Conservation (phyloP, 2,888 invertebrate genomes). For the Perizoma affinitatum region DNA sequence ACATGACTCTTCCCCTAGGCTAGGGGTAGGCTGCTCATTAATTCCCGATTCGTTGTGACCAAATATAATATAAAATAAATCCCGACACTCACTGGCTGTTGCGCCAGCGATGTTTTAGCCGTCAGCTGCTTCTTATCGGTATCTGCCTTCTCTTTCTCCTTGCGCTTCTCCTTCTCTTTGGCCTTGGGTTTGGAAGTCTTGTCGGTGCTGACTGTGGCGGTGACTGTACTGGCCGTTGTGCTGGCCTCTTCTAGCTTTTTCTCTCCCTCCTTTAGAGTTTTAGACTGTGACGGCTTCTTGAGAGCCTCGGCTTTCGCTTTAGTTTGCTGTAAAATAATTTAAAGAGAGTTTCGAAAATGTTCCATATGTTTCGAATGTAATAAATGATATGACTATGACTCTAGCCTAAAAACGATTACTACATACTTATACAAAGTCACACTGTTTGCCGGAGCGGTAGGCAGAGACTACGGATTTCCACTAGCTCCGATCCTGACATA, state of each 20-base stretch:
- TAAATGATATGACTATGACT: too few relatives aligned
- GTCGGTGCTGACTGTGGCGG: slow-evolving; percentile 49
- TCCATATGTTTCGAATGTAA: too few relatives aligned
- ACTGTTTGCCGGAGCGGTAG: too few relatives aligned
- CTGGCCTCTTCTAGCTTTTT: slow-evolving; percentile 63
- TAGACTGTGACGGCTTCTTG: slow-evolving; percentile 75
- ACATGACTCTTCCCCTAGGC: too few relatives aligned
- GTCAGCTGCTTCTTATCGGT: slow-evolving; percentile 48
- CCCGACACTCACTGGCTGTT: slow-evolving; percentile 47
- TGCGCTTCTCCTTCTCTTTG: slow-evolving; percentile 44
- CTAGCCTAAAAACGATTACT: too few relatives aligned
- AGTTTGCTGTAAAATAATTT: slow-evolving; percentile 58
- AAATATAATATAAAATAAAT: not conserved
- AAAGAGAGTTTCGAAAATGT: too few relatives aligned
- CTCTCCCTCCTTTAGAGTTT: slow-evolving; percentile 59
- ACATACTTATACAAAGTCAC: too few relatives aligned
- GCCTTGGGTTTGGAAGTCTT: slow-evolving; percentile 49
- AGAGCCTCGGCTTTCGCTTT: slow-evolving; percentile 85
- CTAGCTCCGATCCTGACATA: too few relatives aligned
- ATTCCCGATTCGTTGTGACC: too few relatives aligned
- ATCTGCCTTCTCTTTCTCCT: slow-evolving; percentile 51
- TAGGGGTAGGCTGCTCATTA: not conserved
- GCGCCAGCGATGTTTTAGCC: slow-evolving; percentile 49
- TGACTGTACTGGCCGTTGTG: slow-evolving; percentile 40
- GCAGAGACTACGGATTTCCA: too few relatives aligned